phyloP scores from a whole-genome alignment of 2,888 invertebrate species.

The Mamestra brassicae region DNA sequence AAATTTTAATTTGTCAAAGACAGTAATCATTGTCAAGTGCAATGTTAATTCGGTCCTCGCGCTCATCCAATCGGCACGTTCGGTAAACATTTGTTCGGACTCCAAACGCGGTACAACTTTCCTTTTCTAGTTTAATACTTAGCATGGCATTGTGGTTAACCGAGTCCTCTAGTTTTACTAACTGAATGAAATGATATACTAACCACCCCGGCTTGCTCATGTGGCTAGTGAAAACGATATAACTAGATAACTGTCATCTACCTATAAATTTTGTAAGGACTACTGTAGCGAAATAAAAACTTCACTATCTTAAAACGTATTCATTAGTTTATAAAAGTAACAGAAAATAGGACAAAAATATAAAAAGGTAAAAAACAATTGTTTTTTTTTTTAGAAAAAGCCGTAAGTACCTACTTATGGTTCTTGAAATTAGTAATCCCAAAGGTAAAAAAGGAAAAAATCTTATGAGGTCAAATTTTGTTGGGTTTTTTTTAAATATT shows the following conservation, averaged over 20 bases:
- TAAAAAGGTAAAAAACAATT: too few relatives aligned
- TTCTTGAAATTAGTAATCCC: too few relatives aligned
- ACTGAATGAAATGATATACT: constrained; percentile 74
- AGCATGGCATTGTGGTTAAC: constrained; percentile 82
- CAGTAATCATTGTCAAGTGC: constrained; percentile 38
- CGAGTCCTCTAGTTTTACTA: constrained; percentile 79
- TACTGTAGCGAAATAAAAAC: neutral
- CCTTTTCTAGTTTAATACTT: constrained; percentile 85
- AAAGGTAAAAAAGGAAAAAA: too few relatives aligned
- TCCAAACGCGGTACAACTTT: constrained; percentile 78
- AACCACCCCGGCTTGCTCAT: constrained; percentile 46
- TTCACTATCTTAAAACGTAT: too few relatives aligned
- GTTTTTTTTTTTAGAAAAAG: too few relatives aligned
- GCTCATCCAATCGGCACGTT: constrained; percentile 76
- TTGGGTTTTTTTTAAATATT: too few relatives aligned
- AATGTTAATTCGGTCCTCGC: constrained; percentile 52
- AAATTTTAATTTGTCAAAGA: constrained; percentile 1
- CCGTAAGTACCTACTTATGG: too few relatives aligned
- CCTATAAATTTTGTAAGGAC: constrained; percentile 1
- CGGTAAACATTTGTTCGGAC: constrained; percentile 82
- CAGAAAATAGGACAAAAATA: too few relatives aligned
- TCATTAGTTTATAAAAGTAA: too few relatives aligned
- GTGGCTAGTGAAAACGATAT: constrained; percentile 54
- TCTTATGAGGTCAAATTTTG: too few relatives aligned
- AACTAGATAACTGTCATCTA: constrained; percentile 18